phyloP scores from a whole-genome alignment of 2,113 vertebrate genomes.

The Psittacula cyanocephala region DNA sequence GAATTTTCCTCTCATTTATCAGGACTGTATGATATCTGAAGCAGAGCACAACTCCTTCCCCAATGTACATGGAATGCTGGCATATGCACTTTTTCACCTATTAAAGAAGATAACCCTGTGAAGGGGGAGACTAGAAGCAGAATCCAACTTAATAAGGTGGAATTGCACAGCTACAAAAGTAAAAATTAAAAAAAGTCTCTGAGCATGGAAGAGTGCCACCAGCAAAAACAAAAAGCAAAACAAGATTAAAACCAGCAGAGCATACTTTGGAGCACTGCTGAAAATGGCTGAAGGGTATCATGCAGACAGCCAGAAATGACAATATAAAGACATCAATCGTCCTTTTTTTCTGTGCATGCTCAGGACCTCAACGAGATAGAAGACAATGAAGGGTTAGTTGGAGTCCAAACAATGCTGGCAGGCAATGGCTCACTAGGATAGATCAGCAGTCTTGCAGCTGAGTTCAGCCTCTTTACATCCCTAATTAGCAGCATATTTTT shows the following conservation, averaged over 20 bases:
- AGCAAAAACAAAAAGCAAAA: slow-evolving; percentile 54
- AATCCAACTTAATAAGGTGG: slow-evolving; percentile 48
- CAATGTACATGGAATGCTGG: slow-evolving; percentile 44
- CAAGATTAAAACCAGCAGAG: slow-evolving; percentile 63
- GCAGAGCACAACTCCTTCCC: not conserved
- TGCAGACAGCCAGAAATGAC: slow-evolving; percentile 52
- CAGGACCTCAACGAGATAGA: slow-evolving; percentile 27
- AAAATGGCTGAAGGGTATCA: slow-evolving; percentile 60
- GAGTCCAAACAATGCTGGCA: slow-evolving; percentile 61
- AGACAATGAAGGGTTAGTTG: slow-evolving; percentile 64
- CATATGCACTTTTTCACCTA: slow-evolving; percentile 58
- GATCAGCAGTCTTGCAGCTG: slow-evolving; percentile 52
- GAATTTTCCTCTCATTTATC: slow-evolving; percentile 16
- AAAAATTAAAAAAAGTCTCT: slow-evolving; percentile 46
- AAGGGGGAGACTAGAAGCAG: slow-evolving; percentile 31
- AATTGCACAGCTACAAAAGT: slow-evolving; percentile 28
- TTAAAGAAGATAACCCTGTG: slow-evolving; percentile 36
- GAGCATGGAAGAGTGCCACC: slow-evolving; percentile 41
- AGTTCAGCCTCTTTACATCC: slow-evolving; percentile 56
- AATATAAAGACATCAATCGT: slow-evolving; percentile 59
- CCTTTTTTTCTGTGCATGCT: slow-evolving; percentile 15
- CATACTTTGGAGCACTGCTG: slow-evolving; percentile 48
- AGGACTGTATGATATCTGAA: not conserved
- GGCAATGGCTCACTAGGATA: slow-evolving; percentile 36
- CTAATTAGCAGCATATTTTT: slow-evolving; percentile 63